phyloP scores from a whole-genome alignment of 1,140 invertebrate species.

The Aleiodes sp. region DNA sequence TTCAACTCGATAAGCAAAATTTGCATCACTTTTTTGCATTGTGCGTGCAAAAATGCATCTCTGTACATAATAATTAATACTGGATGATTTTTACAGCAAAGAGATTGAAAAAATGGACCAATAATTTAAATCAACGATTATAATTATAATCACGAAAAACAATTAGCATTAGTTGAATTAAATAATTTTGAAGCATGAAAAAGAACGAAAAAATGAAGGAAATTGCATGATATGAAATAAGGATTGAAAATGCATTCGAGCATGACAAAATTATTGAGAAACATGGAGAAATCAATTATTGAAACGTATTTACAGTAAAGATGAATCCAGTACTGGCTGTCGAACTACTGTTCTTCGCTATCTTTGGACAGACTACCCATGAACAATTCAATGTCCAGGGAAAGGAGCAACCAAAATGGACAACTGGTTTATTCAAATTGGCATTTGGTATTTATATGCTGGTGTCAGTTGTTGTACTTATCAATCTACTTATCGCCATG shows the following conservation, averaged over 20 bases:
- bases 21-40: not conserved
- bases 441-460: slow-evolving; percentile 95
- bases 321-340: slow-evolving; percentile 91
- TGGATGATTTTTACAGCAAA: not conserved
- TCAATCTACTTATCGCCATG: slow-evolving; percentile 99
- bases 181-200: not conserved
- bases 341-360: slow-evolving; percentile 98
- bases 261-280: not conserved
- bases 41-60: not conserved
- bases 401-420: slow-evolving; percentile 75
- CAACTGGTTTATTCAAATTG: slow-evolving; percentile 82
- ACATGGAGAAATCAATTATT: slow-evolving; percentile 46
- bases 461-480: slow-evolving; percentile 97
- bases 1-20: not conserved
- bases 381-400: slow-evolving; percentile 73
- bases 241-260: not conserved
- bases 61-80: not conserved
- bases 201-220: too few relatives aligned
- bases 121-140: not conserved
- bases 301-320: slow-evolving; percentile 79
- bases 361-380: slow-evolving; percentile 96
- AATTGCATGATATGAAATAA: not conserved
- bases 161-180: not conserved
- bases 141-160: not conserved
- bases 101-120: too few relatives aligned